Evolutionary conservation across 2,113 vertebrate species (phyloP).

Genomic region (Vimba vimba): DNA sequence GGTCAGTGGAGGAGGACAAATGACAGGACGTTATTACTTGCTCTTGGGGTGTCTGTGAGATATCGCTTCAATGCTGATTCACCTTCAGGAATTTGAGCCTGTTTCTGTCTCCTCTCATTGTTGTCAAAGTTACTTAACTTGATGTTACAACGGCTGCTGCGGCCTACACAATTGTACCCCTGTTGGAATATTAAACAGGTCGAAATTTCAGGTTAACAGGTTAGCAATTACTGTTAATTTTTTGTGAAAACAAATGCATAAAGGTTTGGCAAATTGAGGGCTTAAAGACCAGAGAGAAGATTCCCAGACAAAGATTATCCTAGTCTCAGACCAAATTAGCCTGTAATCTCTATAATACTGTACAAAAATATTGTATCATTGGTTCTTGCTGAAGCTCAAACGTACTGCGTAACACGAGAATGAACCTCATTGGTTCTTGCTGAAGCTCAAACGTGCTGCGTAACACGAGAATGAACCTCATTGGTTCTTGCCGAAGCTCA

Average conservation of each 20-base stretch:
- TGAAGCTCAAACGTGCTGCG: no score
- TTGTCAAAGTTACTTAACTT: conserved; percentile 32
- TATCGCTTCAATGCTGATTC: conserved; percentile 68
- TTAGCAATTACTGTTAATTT: neutral
- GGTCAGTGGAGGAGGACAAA: conserved; percentile 61
- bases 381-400: no score
- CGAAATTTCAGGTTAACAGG: neutral
- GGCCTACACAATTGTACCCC: neutral
- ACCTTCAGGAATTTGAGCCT: conserved; percentile 57
- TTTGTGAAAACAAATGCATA: neutral
- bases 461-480: no score
- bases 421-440: no score
- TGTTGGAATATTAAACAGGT: neutral
- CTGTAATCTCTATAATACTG: no score
- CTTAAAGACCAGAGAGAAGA: neutral
- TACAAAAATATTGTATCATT: no score
- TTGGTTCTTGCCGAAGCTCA: no score
- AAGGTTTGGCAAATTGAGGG: neutral
- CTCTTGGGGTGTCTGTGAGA: conserved; percentile 66
- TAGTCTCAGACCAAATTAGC: neutral
- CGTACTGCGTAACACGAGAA: no score
- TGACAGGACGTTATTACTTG: conserved; percentile 69
- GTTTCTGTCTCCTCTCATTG: conserved; percentile 43
- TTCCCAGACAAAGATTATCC: neutral
- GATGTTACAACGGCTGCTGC: neutral